Evolutionary conservation across 2,113 vertebrate species (phyloP).

Genomic region (Pluvialis apricaria): DNA sequence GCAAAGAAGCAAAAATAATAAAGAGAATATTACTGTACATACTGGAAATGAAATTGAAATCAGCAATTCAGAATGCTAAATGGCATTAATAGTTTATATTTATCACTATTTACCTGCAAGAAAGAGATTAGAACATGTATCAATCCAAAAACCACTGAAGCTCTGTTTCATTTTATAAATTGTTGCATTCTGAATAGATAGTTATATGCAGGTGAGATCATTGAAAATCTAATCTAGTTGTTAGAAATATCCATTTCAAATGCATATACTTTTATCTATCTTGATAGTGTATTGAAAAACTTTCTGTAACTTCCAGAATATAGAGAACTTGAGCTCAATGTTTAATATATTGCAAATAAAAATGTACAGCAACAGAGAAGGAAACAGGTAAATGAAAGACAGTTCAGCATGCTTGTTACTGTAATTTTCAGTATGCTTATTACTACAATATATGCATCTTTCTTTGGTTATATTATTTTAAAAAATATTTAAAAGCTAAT

Average conservation of each 20-base stretch:
- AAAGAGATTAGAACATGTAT: neutral
- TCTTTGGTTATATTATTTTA: neutral
- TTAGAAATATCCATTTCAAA: neutral
- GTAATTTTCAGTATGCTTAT: neutral
- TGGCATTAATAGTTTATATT: neutral
- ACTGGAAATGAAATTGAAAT: neutral
- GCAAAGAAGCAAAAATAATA: neutral
- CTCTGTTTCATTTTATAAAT: neutral
- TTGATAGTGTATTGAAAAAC: neutral
- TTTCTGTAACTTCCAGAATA: neutral
- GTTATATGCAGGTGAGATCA: neutral
- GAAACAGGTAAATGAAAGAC: neutral
- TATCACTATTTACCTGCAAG: neutral
- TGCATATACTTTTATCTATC: neutral
- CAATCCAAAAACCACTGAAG: neutral
- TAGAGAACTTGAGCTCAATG: neutral
- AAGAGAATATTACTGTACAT: neutral
- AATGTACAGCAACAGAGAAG: neutral
- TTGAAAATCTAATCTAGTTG: neutral
- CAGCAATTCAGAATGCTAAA: neutral
- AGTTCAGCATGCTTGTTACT: neutral
- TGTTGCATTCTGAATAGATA: neutral
- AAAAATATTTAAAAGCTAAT: accelerated
- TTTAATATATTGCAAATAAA: neutral
- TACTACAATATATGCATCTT: neutral